A percentile compares a stretch with the other conserved stretches of the same genome.
Evolutionary conservation across 2,888 invertebrate species (phyloP).

Genomic region (Drosophila atripex): DNA sequence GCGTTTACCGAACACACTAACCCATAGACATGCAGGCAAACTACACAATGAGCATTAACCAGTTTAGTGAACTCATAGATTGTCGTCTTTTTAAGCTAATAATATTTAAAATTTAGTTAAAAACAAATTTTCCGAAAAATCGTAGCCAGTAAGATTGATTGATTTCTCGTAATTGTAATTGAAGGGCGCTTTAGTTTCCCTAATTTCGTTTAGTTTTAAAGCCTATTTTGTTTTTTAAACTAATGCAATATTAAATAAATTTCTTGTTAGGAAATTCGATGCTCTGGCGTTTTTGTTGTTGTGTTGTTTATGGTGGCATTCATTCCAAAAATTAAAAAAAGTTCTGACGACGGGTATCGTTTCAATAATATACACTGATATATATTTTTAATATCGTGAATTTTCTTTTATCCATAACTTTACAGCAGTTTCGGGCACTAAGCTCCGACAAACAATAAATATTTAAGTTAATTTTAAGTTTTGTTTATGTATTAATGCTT

Average conservation of each 20-base stretch:
- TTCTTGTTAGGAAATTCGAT: slow-evolving; percentile 59
- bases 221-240: slow-evolving; percentile 47
- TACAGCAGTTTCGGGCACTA: slow-evolving; percentile 48
- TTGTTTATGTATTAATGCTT: slow-evolving; percentile 61
- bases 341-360: neutral
- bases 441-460: slow-evolving; percentile 59
- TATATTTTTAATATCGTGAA: slow-evolving; percentile 26
- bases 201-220: slow-evolving; percentile 45
- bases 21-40: slow-evolving; percentile 30
- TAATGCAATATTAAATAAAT: slow-evolving; percentile 73
- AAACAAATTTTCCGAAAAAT: slow-evolving; percentile 58
- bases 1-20: slow-evolving; percentile 70
- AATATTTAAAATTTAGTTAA: slow-evolving; percentile 59
- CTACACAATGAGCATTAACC: slow-evolving; percentile 42
- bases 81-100: slow-evolving; percentile 71
- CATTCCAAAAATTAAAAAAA: too few relatives aligned
- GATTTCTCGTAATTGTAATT: slow-evolving; percentile 52
- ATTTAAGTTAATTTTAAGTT: slow-evolving; percentile 45
- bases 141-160: slow-evolving; percentile 67
- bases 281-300: slow-evolving; percentile 1
- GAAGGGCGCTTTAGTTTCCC: slow-evolving; percentile 48
- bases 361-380: slow-evolving; percentile 18
- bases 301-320: neutral
- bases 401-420: slow-evolving; percentile 47
- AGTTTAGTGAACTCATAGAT: slow-evolving; percentile 64